These are phyloP conservation scores for Nautilus pompilius DNA, from an alignment of 1,140 invertebrate species.

Conservation along the genomic window DNA sequence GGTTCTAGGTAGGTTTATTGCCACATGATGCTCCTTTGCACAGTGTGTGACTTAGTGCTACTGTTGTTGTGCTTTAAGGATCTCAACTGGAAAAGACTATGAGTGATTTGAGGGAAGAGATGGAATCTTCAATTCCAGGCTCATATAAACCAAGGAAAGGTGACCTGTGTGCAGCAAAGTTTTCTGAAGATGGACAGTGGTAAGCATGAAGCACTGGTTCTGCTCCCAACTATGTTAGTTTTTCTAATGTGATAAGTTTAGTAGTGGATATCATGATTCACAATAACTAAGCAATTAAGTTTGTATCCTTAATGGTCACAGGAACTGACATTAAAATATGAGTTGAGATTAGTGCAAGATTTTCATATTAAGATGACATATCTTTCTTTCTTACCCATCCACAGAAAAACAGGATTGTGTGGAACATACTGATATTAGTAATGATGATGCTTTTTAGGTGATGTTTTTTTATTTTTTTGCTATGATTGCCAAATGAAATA, in stretches of 20 bases:
- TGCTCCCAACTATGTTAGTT: background rate
- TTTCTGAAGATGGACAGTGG: constrained; percentile 61
- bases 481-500: background rate
- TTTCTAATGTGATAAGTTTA: background rate
- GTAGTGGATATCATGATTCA: background rate
- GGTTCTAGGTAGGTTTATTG: background rate
- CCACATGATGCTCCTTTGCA: background rate
- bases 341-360: background rate
- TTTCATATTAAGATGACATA: background rate
- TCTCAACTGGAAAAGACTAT: constrained; percentile 81
- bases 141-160: constrained; percentile 80
- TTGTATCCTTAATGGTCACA: background rate
- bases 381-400: background rate
- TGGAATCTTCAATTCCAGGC: constrained; percentile 80
- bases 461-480: background rate
- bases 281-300: background rate
- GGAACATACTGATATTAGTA: background rate
- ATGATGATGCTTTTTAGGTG: background rate
- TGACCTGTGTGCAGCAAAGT: constrained; percentile 88
- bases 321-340: background rate
- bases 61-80: constrained; percentile 59
- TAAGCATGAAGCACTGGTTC: constrained; percentile 16
- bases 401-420: background rate
- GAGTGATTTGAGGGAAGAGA: constrained; percentile 79
- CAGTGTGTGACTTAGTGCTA: background rate